Conservation (phyloP, 2,113 vertebrate genomes). For the Cheirogaleus medius region DNA sequence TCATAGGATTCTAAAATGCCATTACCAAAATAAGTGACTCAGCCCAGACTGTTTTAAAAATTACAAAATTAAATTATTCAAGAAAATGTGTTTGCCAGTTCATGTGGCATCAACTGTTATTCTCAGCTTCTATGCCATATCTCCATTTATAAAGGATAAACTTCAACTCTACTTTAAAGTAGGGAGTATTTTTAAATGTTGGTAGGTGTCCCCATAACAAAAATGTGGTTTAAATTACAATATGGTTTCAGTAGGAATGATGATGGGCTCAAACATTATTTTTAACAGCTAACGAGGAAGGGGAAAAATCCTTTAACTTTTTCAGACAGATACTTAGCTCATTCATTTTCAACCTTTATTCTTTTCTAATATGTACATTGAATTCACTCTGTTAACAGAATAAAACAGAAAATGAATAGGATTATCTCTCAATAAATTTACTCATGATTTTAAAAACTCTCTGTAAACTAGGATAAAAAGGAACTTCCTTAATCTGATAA, state of each 20-base stretch:
- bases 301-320: background rate
- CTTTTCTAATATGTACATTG: conserved; percentile 7
- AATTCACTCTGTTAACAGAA: conserved; percentile 44
- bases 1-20: conserved; percentile 52
- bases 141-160: conserved; percentile 59
- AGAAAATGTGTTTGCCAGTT: conserved; percentile 58
- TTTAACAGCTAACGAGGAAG: conserved; percentile 43
- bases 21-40: conserved; percentile 71
- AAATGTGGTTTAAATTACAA: conserved; percentile 49
- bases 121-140: conserved; percentile 31
- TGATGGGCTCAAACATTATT: conserved; percentile 27
- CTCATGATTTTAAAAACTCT: conserved; percentile 15
- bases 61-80: conserved; percentile 67
- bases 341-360: conserved; percentile 42
- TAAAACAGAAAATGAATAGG: conserved; percentile 19
- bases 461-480: conserved; percentile 20
- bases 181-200: conserved; percentile 57
- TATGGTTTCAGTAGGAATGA: conserved; percentile 33
- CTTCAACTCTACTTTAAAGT: conserved; percentile 43
- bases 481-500: conserved; percentile 9
- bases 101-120: conserved; percentile 36
- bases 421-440: background rate
- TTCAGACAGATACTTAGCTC: conserved; percentile 5
- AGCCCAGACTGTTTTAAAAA: conserved; percentile 52
- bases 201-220: conserved; percentile 47